These are phyloP conservation scores for Mirza zaza DNA, from an alignment of 2,113 vertebrate species.

Conservation along the genomic window DNA sequence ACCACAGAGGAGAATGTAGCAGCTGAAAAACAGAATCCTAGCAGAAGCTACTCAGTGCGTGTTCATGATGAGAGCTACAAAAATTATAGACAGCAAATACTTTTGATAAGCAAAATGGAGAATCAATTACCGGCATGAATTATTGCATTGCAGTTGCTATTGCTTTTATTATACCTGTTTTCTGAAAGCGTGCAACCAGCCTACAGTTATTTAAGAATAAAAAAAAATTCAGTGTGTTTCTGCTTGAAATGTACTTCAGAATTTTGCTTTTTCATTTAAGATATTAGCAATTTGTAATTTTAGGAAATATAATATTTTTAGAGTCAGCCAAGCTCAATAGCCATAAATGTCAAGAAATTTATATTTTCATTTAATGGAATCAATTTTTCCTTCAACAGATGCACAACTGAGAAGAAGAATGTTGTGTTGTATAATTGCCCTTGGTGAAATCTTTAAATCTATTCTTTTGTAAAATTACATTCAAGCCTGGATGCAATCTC, in stretches of 20 bases:
- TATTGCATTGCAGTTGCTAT: not conserved
- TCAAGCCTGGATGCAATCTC: not conserved
- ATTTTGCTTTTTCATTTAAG: conserved; percentile 1
- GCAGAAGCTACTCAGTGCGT: not conserved
- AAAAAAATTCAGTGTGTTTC: not conserved
- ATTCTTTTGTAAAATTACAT: conserved; percentile 36
- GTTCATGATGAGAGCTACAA: not conserved
- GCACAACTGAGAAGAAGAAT: conserved; percentile 62
- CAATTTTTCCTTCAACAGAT: conserved; percentile 69
- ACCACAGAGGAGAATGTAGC: not conserved
- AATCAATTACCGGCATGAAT: not conserved
- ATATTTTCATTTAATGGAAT: conserved; percentile 62
- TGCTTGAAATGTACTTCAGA: conserved; percentile 34
- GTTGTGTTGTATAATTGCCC: conserved; percentile 35
- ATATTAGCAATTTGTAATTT: conserved; percentile 67
- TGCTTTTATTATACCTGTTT: not conserved
- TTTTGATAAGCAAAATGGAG: conserved; percentile 36
- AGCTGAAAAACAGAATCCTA: not conserved
- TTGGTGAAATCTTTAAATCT: conserved; percentile 56
- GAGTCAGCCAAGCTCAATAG: conserved; percentile 64
- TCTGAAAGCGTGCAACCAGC: not conserved
- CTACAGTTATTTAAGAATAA: not conserved
- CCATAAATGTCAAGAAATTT: conserved; percentile 71
- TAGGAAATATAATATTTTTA: conserved; percentile 63
- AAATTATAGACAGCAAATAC: not conserved